Base-by-base conservation (phyloP, 1,140 invertebrate genomes). In the Pogonus chalceus region DNA sequence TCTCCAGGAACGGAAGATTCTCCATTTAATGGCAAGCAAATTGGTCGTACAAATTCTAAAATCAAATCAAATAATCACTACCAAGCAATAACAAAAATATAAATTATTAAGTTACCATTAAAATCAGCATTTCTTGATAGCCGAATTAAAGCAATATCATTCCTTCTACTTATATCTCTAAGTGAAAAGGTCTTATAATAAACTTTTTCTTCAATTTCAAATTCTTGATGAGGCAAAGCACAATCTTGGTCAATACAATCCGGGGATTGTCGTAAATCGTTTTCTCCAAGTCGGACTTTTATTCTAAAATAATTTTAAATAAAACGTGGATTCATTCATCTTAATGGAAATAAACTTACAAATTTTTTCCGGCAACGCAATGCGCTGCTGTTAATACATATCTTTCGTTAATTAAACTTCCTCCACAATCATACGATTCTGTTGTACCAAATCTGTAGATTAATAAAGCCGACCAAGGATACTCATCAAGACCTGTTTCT, bases 61-160 rank as follows among this genome's bases (percentile, higher is more conserved):
- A 31, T 31, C 4, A 14, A 4, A 31, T 7, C 7, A 64, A 57
- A 48, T 49, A 39, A 47, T 48, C 14, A 49, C 21, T n/a, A 48
- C 23, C 23, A 21, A 46, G 51, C 20, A 57, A 49, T 14, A 16
- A n/a, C n/a, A n/a, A 51, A 16, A 49, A 24, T 43, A 20, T 39
- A 39, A 20, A 46, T 52, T 52, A 16, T 9, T 24, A 1, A 2
- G 43, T 55, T 60, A 66, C 64, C 53, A 51, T 71, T 78, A 57
- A 77, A 79, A 10, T 50, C 31, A 1, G 81, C 75, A 2, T 74
- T 62, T 0, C 62, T 59, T 1, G 71, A 64, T 9, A 86, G 60
- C 37, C 74, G 73, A 3, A 85, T 57, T 4, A 84, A 60, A 1
- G 79, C 81, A 31, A 85, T 78, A 59, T 85, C 82, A 60, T 83